phyloP scores from a whole-genome alignment of 2,797 vertebrate species.

The Taeniopygia guttata region DNA sequence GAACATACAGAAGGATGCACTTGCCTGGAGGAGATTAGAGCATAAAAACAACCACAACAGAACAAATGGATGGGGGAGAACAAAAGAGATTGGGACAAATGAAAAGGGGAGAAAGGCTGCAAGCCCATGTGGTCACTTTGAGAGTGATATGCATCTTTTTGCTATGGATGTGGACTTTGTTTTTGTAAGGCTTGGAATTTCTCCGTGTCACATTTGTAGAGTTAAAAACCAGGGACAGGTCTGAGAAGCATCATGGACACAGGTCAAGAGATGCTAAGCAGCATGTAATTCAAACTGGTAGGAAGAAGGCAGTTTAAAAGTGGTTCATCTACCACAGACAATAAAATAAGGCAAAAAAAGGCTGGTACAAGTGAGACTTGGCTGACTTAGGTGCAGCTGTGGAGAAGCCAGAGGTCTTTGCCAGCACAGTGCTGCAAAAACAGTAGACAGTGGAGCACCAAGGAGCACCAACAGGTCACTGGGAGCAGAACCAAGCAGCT shows the following conservation, averaged over 20 bases:
- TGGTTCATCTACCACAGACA: not conserved
- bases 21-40: constrained; percentile 21
- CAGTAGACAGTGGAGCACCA: not conserved
- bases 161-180: not conserved
- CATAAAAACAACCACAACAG: not conserved
- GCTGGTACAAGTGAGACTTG: not conserved
- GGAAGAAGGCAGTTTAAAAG: not conserved
- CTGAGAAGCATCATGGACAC: not conserved
- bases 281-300: not conserved
- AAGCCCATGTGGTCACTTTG: not conserved
- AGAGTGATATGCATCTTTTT: not conserved
- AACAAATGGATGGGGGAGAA: constrained; percentile 7
- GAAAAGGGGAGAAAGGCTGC: not conserved
- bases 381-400: not conserved
- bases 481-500: not conserved
- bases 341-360: not conserved
- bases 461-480: not conserved
- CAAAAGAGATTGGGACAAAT: not conserved
- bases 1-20: not conserved
- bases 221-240: not conserved
- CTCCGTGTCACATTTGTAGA: not conserved
- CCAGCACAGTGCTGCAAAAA: not conserved
- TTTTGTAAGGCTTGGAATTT: not conserved
- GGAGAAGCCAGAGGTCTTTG: not conserved
- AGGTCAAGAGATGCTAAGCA: not conserved